Evolutionary conservation across 2,888 invertebrate species (phyloP).

Genomic region (Glyphotaelius pellucidus): DNA sequence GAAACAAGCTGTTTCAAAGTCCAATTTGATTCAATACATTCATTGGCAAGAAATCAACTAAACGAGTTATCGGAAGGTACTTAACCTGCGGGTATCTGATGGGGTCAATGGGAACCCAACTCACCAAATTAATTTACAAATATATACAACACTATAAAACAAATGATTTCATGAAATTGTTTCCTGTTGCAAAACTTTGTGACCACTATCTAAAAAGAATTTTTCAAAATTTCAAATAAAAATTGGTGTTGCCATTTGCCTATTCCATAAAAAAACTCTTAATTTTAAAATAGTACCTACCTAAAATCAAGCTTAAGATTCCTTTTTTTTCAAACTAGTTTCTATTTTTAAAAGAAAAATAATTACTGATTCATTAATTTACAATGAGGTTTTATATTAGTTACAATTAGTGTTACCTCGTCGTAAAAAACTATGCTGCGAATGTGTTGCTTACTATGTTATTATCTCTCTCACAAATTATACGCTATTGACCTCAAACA

Average conservation of each 20-base stretch:
- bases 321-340: too few species aligned
- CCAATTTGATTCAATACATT: constrained; percentile 9
- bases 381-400: neutral
- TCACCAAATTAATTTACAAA: neutral
- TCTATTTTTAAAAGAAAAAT: too few species aligned
- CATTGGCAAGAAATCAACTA: neutral
- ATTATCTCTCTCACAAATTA: neutral
- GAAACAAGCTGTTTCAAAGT: constrained; percentile 22
- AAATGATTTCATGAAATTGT: neutral
- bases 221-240: neutral
- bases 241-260: neutral
- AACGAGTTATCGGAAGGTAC: constrained; percentile 9
- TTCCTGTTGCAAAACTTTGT: neutral
- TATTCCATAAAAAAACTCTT: neutral
- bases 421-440: neutral
- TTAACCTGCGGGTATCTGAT: neutral
- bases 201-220: neutral
- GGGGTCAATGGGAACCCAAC: constrained; percentile 6
- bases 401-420: neutral
- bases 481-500: neutral
- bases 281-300: too few species aligned
- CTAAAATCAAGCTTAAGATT: too few species aligned
- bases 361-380: neutral
- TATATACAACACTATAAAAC: neutral
- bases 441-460: neutral